phyloP scores from a whole-genome alignment of 2,113 vertebrate species.

The Dryoscopus gambensis region DNA sequence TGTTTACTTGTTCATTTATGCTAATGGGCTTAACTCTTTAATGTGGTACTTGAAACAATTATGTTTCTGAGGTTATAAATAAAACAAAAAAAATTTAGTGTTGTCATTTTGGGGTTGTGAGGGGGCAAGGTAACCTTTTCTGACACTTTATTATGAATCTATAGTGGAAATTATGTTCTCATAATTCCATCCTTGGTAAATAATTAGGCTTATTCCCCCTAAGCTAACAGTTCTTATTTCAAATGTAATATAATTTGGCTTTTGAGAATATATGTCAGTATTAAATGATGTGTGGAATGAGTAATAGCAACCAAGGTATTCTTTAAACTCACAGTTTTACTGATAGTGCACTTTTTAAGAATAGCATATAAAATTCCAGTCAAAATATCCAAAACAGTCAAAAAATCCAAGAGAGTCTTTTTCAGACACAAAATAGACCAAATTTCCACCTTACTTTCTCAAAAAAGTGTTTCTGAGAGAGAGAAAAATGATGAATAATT shows the following conservation, averaged over 20 bases:
- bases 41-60: neutral
- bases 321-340: neutral
- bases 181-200: neutral
- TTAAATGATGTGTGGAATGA: neutral
- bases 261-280: neutral
- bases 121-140: accelerated
- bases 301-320: neutral
- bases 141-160: neutral
- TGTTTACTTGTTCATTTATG: neutral
- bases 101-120: neutral
- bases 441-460: neutral
- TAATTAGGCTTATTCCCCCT: neutral
- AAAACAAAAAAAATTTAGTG: neutral
- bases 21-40: neutral
- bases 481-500: neutral
- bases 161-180: neutral
- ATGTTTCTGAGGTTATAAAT: neutral
- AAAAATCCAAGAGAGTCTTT: neutral
- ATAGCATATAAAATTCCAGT: neutral
- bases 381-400: neutral
- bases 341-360: neutral
- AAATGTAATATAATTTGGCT: neutral
- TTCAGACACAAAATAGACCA: neutral
- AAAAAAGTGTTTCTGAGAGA: neutral
- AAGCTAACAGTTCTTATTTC: neutral